These are phyloP conservation scores for Ophion ellenae DNA, from an alignment of 2,888 invertebrate species.

Conservation along the genomic window DNA sequence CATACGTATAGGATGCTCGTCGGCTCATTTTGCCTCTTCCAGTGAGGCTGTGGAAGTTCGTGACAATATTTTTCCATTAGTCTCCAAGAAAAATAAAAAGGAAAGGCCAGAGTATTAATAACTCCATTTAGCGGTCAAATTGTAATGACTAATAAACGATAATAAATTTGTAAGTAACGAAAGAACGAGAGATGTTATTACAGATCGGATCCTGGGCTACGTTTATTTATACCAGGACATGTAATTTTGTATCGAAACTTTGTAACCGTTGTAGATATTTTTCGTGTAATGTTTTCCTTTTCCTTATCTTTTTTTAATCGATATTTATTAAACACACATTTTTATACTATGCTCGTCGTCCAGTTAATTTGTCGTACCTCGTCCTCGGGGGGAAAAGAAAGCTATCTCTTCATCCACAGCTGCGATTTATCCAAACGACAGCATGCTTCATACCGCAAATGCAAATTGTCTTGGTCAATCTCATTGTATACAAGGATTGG, in stretches of 20 bases:
- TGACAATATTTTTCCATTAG: constrained; percentile 80
- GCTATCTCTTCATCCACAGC: background rate
- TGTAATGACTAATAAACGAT: constrained; percentile 66
- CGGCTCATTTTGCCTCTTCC: constrained; percentile 60
- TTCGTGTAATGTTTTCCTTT: constrained; percentile 80
- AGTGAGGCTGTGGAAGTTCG: constrained; percentile 60
- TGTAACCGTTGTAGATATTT: constrained; percentile 81
- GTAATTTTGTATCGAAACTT: constrained; percentile 81
- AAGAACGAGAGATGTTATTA: constrained; percentile 73
- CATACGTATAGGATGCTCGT: constrained; percentile 65
- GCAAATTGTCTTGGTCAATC: constrained; percentile 10
- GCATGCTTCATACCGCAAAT: background rate
- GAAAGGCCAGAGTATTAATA: constrained; percentile 76
- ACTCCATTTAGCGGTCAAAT: constrained; percentile 74
- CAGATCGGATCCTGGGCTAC: constrained; percentile 75
- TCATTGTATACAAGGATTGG: constrained; percentile 12
- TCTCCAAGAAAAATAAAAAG: constrained; percentile 67
- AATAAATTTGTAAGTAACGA: constrained; percentile 72
- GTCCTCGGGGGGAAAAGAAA: background rate
- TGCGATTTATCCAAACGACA: background rate
- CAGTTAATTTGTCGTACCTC: constrained; percentile 40
- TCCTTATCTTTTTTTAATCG: constrained; percentile 79
- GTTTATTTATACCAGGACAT: constrained; percentile 73
- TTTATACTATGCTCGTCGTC: constrained; percentile 74
- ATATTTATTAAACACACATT: constrained; percentile 82